Base-by-base conservation (phyloP, 2,113 vertebrate genomes). In the Psettodes erumei region DNA sequence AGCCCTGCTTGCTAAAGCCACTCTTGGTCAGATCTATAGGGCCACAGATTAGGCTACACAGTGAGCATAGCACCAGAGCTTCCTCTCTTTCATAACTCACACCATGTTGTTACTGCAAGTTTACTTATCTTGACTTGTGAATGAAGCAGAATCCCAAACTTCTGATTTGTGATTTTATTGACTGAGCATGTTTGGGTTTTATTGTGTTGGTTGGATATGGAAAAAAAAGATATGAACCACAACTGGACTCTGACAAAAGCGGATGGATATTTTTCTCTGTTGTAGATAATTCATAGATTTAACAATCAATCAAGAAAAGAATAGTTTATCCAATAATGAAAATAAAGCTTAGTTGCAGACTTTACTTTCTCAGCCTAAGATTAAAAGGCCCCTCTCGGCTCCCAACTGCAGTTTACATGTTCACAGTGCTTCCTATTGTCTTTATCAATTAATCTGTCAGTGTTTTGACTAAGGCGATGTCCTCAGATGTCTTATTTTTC, bases 41-140 rank as follows among this genome's bases (percentile, higher is more conserved):
- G 62, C 85, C 62, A 88, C 51, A 82, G 71, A 81, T 81, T 60
- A 85, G 66, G 60, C 63, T 77, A 67, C 64, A 53, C 32, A 43
- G 51, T 38, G 53, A 37, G 45, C 16, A 47, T 19, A 53, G 58
- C 32, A 47, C 19, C 53, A 68, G 12, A 50, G 27, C 6, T 53
- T 64, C 32, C 30, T 60, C 23, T 5, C n/a, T n/a, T n/a, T n/a
- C n/a, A 9, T 5, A 33, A 6, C n/a, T n/a, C 27, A 40, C 19
- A 25, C n/a, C n/a, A n/a, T n/a, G n/a, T n/a, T n/a, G n/a, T n/a
- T n/a, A n/a, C n/a, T n/a, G n/a, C n/a, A n/a, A n/a, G n/a, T n/a
- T n/a, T n/a, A n/a, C n/a, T n/a, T n/a, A n/a, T n/a, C n/a, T n/a
- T n/a, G n/a, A n/a, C n/a, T n/a, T n/a, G n/a, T n/a, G 13, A 28